Percentiles rank a stretch among this genome's conserved stretches.
phyloP scores from a whole-genome alignment of 2,888 invertebrate genomes.

The Mythimna lalbum region DNA sequence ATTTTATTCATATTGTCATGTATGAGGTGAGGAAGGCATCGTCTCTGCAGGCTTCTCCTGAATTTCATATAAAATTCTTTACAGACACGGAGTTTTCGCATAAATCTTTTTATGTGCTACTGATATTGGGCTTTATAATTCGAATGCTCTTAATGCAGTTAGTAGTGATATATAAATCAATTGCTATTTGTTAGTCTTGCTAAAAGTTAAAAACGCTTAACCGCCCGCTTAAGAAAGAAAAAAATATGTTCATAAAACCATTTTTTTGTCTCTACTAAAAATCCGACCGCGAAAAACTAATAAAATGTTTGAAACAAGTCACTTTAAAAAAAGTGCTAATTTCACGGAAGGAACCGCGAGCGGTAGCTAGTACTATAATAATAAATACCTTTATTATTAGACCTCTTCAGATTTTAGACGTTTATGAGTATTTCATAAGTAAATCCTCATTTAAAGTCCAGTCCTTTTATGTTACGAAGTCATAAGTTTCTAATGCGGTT shows the following conservation, averaged over 20 bases:
- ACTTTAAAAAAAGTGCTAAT: too few relatives aligned
- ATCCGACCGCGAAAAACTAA: too few relatives aligned
- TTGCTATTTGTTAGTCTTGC: too few relatives aligned
- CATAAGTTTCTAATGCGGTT: background rate
- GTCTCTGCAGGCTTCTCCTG: conserved; percentile 65
- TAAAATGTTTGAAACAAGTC: too few relatives aligned
- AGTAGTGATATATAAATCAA: conserved; percentile 22
- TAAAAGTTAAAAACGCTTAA: too few relatives aligned
- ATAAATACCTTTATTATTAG: too few relatives aligned
- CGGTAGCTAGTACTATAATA: too few relatives aligned
- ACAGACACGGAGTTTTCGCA: conserved; percentile 64
- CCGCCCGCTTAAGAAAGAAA: too few relatives aligned
- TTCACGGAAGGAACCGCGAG: too few relatives aligned
- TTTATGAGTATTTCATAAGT: too few relatives aligned
- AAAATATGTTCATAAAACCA: too few relatives aligned
- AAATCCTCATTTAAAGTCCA: background rate
- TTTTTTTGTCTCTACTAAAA: too few relatives aligned
- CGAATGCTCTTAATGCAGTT: conserved; percentile 36
- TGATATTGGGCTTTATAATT: conserved; percentile 60
- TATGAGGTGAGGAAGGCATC: conserved; percentile 73
- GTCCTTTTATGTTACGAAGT: background rate
- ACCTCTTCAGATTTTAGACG: background rate
- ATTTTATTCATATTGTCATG: conserved; percentile 85
- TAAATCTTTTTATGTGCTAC: conserved; percentile 66
- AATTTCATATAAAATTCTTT: conserved; percentile 73